Conservation (phyloP, 2,113 vertebrate genomes). For the Lynx canadensis region DNA sequence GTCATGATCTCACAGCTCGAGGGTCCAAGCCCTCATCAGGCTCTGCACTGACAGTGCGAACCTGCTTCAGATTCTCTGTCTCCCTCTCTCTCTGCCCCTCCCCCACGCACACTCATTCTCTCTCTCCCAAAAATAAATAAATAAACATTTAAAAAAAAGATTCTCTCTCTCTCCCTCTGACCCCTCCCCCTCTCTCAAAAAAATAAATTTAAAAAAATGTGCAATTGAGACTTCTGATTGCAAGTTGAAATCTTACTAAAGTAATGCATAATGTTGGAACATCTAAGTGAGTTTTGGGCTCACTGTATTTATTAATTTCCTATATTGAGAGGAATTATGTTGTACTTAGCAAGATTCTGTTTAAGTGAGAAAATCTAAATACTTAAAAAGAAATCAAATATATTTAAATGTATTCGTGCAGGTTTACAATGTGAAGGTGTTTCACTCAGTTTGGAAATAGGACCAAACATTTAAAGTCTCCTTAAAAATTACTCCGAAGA, state of each 20-base stretch:
- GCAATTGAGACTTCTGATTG: background rate
- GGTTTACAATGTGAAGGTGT: conserved; percentile 46
- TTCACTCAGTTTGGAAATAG: conserved; percentile 62
- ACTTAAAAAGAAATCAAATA: conserved; percentile 62
- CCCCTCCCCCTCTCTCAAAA: too few species aligned
- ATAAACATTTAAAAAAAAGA: too few species aligned
- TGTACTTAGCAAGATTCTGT: conserved; percentile 39
- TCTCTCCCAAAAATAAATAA: too few species aligned
- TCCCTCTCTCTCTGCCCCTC: too few species aligned
- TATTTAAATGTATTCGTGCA: conserved; percentile 42
- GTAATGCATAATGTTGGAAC: background rate
- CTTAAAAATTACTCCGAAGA: conserved; percentile 64
- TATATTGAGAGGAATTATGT: conserved; percentile 63
- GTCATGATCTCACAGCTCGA: too few species aligned
- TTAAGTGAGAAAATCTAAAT: conserved; percentile 62
- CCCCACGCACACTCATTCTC: too few species aligned
- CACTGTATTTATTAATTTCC: conserved; percentile 63
- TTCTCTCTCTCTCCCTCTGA: too few species aligned
- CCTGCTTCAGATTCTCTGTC: too few species aligned
- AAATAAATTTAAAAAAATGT: background rate
- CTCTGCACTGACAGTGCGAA: too few species aligned
- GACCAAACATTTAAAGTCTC: conserved; percentile 52
- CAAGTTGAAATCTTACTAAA: conserved; percentile 40
- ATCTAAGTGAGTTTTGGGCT: conserved; percentile 38
- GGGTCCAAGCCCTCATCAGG: too few species aligned